A percentile compares a stretch with the other conserved stretches of the same genome.
phyloP scores from a whole-genome alignment of 2,113 vertebrate genomes.

The Scatophagus argus region DNA sequence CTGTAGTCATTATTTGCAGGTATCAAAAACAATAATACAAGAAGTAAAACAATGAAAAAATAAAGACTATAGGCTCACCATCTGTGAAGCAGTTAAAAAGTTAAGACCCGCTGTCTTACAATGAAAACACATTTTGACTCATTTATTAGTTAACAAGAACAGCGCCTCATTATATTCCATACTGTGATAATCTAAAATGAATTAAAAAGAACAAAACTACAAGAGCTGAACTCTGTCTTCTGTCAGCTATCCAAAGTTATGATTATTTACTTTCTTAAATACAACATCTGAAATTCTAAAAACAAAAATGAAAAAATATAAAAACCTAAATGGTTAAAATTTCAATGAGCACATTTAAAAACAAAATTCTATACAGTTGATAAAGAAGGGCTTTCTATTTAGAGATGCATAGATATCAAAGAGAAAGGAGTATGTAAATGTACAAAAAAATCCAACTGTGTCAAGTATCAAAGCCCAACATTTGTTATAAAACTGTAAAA shows the following conservation, averaged over 20 bases:
- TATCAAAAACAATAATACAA: not conserved
- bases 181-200: not conserved
- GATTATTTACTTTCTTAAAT: not conserved
- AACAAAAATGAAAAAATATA: not conserved
- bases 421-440: not conserved
- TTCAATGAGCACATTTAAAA: not conserved
- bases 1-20: not conserved
- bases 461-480: not conserved
- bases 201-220: not conserved
- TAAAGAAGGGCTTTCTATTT: not conserved
- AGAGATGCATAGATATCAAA: not conserved
- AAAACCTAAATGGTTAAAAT: not conserved
- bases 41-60: not conserved
- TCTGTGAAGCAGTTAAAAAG: no score
- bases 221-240: not conserved
- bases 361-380: not conserved
- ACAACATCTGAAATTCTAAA: not conserved
- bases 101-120: not conserved
- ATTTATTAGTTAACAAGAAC: not conserved
- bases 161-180: not conserved
- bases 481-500: not conserved
- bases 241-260: not conserved
- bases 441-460: not conserved
- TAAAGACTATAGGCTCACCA: not conserved
- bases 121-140: not conserved